These are phyloP conservation scores for Polymixis flavicincta DNA, from an alignment of 2,888 invertebrate species.

Conservation along the genomic window DNA sequence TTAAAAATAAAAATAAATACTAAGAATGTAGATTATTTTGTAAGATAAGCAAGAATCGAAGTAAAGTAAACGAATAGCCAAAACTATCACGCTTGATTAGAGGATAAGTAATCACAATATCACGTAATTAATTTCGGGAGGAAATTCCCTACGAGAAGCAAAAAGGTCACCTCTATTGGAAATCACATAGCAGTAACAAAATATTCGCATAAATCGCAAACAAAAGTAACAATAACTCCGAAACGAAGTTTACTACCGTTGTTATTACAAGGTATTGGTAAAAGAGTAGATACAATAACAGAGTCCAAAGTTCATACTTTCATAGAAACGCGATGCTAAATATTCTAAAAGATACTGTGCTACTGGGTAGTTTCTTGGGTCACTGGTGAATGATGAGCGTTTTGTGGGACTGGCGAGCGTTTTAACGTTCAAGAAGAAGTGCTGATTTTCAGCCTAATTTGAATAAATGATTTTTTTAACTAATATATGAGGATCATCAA, in stretches of 20 bases:
- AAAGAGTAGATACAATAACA: slow-evolving; percentile 12
- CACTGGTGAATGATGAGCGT: not conserved
- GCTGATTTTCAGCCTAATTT: not conserved
- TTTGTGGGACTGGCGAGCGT: too few species aligned
- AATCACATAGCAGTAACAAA: slow-evolving; percentile 30
- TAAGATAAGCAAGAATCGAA: slow-evolving; percentile 4
- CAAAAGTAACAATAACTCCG: slow-evolving; percentile 40
- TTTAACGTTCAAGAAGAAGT: too few species aligned
- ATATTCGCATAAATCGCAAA: slow-evolving; percentile 47
- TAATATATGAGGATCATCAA: too few species aligned
- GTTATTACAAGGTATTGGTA: slow-evolving; percentile 36
- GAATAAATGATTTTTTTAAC: not conserved
- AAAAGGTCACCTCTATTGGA: slow-evolving; percentile 28
- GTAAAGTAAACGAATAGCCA: slow-evolving; percentile 3
- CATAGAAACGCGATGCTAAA: too few species aligned
- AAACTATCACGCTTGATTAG: slow-evolving; percentile 15
- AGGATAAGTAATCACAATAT: slow-evolving; percentile 37
- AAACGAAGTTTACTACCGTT: slow-evolving; percentile 36
- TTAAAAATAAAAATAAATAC: not conserved
- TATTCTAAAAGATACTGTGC: not conserved
- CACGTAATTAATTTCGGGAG: slow-evolving; percentile 22
- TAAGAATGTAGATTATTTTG: not conserved
- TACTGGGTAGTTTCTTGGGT: not conserved
- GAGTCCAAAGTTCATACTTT: not conserved
- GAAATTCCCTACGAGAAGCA: not conserved